Percentiles rank a stretch among this genome's conserved stretches.
Evolutionary conservation across 2,113 vertebrate genomes (phyloP).

Genomic region (Hippolais icterina): DNA sequence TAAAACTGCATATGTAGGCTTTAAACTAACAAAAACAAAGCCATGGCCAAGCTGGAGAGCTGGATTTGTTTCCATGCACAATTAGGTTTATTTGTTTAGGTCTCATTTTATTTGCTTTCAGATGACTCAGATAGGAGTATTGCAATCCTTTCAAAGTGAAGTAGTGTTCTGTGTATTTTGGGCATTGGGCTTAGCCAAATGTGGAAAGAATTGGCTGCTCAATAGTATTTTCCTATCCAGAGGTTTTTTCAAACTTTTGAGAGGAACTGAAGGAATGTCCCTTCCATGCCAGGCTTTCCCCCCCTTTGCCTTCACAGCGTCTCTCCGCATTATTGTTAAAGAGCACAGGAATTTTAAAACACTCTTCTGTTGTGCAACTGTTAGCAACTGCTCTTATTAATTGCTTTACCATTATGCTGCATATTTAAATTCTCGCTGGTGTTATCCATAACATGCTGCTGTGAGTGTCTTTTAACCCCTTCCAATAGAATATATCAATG

Average conservation of each 20-base stretch:
- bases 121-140: conserved; percentile 80
- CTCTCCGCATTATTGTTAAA: conserved; percentile 51
- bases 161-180: conserved; percentile 75
- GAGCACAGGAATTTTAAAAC: conserved; percentile 51
- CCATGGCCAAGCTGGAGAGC: conserved; percentile 70
- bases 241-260: conserved; percentile 72
- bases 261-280: conserved; percentile 73
- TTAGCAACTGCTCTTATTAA: conserved; percentile 53
- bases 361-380: conserved; percentile 39
- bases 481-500: not conserved
- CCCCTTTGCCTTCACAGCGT: conserved; percentile 3
- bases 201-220: conserved; percentile 74
- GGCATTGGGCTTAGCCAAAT: conserved; percentile 65
- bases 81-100: conserved; percentile 82
- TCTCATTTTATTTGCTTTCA: conserved; percentile 81
- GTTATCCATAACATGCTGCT: not conserved
- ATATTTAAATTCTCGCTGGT: not conserved
- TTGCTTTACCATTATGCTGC: conserved; percentile 18
- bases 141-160: conserved; percentile 75
- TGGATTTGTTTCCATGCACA: conserved; percentile 73
- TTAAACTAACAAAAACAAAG: conserved; percentile 74
- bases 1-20: conserved; percentile 72
- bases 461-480: not conserved
- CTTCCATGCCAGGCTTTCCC: conserved; percentile 47
- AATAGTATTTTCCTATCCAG: conserved; percentile 74